phyloP scores from a whole-genome alignment of 2,797 vertebrate species.

The Tinamus major region DNA sequence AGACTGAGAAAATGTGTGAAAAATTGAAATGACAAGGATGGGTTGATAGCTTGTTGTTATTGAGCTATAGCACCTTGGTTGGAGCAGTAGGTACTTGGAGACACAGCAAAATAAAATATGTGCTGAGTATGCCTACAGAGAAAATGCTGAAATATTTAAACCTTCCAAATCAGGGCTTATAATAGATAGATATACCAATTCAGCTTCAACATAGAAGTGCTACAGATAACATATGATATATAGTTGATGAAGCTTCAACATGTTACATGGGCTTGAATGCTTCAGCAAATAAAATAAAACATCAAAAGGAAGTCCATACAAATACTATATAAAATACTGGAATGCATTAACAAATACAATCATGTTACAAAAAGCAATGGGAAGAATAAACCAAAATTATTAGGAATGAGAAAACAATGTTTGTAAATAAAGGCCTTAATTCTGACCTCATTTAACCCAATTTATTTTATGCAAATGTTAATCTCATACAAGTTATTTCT shows the following conservation, averaged over 20 bases:
- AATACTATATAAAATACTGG: background rate
- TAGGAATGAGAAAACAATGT: background rate
- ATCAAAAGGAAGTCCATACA: background rate
- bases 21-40: slow-evolving; percentile 69
- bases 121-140: slow-evolving; percentile 16
- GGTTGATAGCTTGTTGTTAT: slow-evolving; percentile 59
- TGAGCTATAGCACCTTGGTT: slow-evolving; percentile 33
- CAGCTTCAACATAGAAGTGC: background rate
- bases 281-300: background rate
- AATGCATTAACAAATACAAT: background rate
- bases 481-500: background rate
- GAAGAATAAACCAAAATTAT: background rate
- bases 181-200: slow-evolving; percentile 22
- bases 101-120: slow-evolving; percentile 47
- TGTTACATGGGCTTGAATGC: background rate
- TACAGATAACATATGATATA: background rate
- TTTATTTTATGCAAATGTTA: background rate
- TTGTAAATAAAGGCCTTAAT: background rate
- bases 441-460: background rate
- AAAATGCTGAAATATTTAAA: slow-evolving; percentile 60
- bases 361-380: background rate
- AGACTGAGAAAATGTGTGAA: slow-evolving; percentile 65
- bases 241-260: background rate
- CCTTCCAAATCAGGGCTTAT: slow-evolving; percentile 16
- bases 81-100: slow-evolving; percentile 29